phyloP scores from a whole-genome alignment of 2,888 invertebrate species.

The Melipona beecheii region DNA sequence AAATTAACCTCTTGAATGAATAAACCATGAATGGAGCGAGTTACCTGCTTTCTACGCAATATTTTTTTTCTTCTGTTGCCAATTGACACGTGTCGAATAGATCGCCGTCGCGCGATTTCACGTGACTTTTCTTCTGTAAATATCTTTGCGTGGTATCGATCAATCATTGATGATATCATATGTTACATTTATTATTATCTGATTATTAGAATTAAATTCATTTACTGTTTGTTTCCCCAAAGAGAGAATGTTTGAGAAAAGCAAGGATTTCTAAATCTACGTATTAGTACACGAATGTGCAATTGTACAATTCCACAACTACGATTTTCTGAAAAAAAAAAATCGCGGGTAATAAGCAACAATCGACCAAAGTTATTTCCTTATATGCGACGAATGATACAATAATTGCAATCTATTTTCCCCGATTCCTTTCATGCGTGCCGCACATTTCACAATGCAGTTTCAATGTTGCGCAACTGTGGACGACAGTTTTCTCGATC shows the following conservation, averaged over 20 bases:
- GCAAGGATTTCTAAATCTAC: background rate
- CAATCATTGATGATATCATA: background rate
- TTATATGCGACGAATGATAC: background rate
- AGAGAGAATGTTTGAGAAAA: background rate
- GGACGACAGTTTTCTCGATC: constrained; percentile 13
- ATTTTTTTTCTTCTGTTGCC: background rate
- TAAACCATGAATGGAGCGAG: constrained; percentile 34
- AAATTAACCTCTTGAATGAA: constrained; percentile 50
- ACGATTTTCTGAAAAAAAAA: background rate
- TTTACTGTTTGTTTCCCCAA: background rate
- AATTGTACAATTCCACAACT: background rate
- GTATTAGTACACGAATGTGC: background rate
- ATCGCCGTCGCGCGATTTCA: background rate
- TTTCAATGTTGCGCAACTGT: constrained; percentile 18
- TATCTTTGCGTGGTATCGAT: background rate
- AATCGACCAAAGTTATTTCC: constrained; percentile 25
- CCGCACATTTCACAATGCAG: constrained; percentile 4
- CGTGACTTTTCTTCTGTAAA: background rate
- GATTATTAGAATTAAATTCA: background rate
- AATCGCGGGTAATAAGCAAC: background rate
- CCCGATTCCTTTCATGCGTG: constrained; percentile 24
- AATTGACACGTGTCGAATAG: background rate
- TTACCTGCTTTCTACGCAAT: background rate
- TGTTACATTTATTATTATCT: background rate
- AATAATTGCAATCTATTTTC: constrained; percentile 28